These are phyloP conservation scores for Paratilapia polleni DNA, from an alignment of 2,113 vertebrate genomes.

Conservation along the genomic window DNA sequence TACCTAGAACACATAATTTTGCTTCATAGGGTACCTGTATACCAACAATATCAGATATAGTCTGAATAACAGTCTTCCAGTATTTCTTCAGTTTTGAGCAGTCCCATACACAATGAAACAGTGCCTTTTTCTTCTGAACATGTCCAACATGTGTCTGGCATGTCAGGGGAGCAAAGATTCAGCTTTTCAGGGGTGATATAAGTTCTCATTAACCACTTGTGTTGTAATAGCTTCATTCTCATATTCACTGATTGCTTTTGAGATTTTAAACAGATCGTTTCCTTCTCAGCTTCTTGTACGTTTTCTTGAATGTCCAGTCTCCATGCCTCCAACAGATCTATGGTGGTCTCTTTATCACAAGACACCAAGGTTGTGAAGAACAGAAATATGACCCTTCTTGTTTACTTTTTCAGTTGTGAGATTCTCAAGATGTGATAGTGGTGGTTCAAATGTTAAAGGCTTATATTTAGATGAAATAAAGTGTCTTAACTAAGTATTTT, in stretches of 20 bases:
- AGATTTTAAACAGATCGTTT: not conserved
- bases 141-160: not conserved
- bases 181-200: not conserved
- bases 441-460: not conserved
- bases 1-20: too few relatives aligned
- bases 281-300: not conserved
- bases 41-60: not conserved
- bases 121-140: not conserved
- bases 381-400: too few relatives aligned
- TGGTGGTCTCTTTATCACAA: fast-evolving
- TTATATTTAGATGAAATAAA: not conserved
- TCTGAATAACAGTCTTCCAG: too few relatives aligned
- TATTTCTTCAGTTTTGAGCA: too few relatives aligned
- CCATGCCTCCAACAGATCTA: not conserved
- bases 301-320: too few relatives aligned
- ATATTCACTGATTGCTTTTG: not conserved
- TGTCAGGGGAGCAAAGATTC: not conserved
- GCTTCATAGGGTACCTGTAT: too few relatives aligned
- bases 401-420: not conserved
- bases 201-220: not conserved
- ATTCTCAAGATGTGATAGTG: not conserved
- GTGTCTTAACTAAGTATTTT: not conserved
- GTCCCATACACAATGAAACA: not conserved
- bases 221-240: not conserved
- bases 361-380: too few relatives aligned